phyloP scores from a whole-genome alignment of 2,113 vertebrate species.

The Scortum barcoo region DNA sequence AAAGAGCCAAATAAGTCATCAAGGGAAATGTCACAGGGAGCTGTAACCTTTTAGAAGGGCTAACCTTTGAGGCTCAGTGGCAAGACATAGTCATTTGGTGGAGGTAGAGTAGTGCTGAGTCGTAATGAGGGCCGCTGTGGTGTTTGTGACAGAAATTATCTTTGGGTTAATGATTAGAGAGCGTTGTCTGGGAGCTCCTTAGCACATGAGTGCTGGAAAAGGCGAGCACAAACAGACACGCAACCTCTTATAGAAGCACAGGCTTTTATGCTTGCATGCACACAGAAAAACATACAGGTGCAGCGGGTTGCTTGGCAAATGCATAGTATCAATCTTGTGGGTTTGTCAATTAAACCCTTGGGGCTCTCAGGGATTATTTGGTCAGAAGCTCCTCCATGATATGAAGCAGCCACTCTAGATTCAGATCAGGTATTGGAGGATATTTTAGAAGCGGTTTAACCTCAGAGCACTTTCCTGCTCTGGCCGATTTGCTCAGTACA shows the following conservation, averaged over 20 bases:
- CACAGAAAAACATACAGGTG: background rate
- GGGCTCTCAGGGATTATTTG: slow-evolving; percentile 35
- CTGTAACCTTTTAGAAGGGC: slow-evolving; percentile 71
- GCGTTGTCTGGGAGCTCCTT: slow-evolving; percentile 33
- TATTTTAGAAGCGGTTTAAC: slow-evolving; percentile 31
- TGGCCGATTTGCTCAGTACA: slow-evolving; percentile 25
- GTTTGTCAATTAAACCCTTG: slow-evolving; percentile 37
- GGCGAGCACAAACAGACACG: slow-evolving; percentile 23
- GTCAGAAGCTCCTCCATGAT: slow-evolving; percentile 34
- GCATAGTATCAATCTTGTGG: slow-evolving; percentile 24
- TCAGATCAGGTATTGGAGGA: slow-evolving; percentile 34
- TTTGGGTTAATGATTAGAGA: slow-evolving; percentile 61
- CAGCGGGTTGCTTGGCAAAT: background rate
- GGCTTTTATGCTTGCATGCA: background rate
- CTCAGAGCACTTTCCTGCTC: slow-evolving; percentile 26
- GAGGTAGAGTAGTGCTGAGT: slow-evolving; percentile 46
- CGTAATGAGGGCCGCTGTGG: slow-evolving; percentile 49
- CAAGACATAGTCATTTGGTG: slow-evolving; percentile 57
- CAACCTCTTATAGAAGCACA: background rate
- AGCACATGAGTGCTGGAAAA: slow-evolving; percentile 7
- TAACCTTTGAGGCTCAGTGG: slow-evolving; percentile 73
- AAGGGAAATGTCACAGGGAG: slow-evolving; percentile 76
- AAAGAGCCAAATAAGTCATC: slow-evolving; percentile 71
- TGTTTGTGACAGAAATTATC: slow-evolving; percentile 70
- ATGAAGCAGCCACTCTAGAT: slow-evolving; percentile 36